A percentile compares a stretch with the other conserved stretches of the same genome.
These are phyloP conservation scores for Cotesia congregata DNA, from an alignment of 2,888 invertebrate species.

Conservation along the genomic window DNA sequence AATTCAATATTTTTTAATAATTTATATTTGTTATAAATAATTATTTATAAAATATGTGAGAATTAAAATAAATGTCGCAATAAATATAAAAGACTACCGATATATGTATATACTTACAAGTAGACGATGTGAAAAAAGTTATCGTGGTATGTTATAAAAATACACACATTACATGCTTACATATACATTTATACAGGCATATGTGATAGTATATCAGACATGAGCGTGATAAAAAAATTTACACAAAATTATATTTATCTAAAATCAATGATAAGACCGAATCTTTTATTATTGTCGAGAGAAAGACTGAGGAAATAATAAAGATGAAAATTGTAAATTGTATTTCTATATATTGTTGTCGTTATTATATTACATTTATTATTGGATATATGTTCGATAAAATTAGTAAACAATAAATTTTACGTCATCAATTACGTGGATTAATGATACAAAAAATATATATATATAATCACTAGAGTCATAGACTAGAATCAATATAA, in stretches of 20 bases:
- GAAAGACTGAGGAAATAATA: constrained; percentile 3
- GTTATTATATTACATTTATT: not conserved
- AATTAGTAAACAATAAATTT: not conserved
- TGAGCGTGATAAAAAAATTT: constrained; percentile 1
- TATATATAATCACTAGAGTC: not conserved
- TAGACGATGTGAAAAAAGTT: not conserved
- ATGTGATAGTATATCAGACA: not conserved
- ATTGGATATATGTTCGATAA: not conserved
- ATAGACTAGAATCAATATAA: not conserved
- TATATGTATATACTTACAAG: too few species aligned
- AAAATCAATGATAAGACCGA: not conserved
- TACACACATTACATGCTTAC: not conserved
- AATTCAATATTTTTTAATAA: not conserved
- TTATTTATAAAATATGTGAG: not conserved
- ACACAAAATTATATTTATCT: constrained; percentile 14
- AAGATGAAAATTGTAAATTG: not conserved
- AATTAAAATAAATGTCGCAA: not conserved
- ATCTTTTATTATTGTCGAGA: constrained; percentile 4
- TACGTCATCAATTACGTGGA: not conserved
- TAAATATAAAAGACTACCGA: not conserved
- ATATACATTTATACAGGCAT: not conserved
- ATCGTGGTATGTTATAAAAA: not conserved
- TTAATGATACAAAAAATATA: not conserved
- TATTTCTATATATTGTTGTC: not conserved
- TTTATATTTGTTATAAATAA: not conserved